These are phyloP conservation scores for Platycercus adscitus DNA, from an alignment of 2,113 vertebrate species.

Conservation along the genomic window DNA sequence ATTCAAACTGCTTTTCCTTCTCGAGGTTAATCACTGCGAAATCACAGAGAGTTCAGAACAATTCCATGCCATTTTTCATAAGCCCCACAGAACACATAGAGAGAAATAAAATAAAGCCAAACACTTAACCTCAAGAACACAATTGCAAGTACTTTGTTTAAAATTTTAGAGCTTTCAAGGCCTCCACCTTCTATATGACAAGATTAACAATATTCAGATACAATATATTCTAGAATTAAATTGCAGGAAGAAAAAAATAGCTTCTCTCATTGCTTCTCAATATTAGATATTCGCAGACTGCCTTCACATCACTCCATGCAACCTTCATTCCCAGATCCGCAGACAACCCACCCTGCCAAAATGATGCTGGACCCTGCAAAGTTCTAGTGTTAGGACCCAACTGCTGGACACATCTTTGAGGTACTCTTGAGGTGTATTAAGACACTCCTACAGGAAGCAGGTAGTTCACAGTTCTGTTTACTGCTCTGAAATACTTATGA, in stretches of 20 bases:
- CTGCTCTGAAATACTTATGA: neutral
- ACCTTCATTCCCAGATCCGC: neutral
- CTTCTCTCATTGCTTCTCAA: neutral
- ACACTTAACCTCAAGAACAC: conserved; percentile 26
- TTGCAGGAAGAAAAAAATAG: neutral
- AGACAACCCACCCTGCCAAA: neutral
- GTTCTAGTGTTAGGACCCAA: neutral
- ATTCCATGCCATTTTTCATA: conserved; percentile 13
- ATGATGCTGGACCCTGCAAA: neutral
- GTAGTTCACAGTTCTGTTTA: neutral
- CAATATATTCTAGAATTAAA: neutral
- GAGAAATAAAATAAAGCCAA: conserved; percentile 36
- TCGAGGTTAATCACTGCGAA: conserved; percentile 5
- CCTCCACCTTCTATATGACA: neutral
- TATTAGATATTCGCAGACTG: neutral
- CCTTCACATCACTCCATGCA: neutral
- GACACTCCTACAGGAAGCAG: neutral
- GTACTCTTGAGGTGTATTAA: neutral
- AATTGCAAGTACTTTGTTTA: neutral
- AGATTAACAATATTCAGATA: neutral
- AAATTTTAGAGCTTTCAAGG: neutral
- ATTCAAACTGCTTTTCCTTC: conserved; percentile 17
- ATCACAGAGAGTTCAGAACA: conserved; percentile 1
- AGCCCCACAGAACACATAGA: conserved; percentile 14
- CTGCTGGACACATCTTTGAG: neutral